Evolutionary conservation across 2,113 vertebrate species (phyloP).

Genomic region (Mesocricetus auratus): DNA sequence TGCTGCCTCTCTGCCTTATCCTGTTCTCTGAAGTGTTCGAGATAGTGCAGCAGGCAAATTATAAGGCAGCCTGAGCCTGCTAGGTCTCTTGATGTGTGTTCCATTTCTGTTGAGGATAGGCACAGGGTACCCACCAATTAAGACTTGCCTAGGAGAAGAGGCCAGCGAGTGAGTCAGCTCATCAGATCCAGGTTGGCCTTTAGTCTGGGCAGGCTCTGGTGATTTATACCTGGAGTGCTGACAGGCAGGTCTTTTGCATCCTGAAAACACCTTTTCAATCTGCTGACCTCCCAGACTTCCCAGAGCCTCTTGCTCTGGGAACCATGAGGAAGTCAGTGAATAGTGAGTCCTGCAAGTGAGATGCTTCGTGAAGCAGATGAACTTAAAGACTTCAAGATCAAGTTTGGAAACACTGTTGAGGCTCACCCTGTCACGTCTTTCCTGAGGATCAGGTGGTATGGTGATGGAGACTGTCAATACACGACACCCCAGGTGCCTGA

Average conservation of each 20-base stretch:
- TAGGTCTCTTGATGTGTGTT: slow-evolving; percentile 61
- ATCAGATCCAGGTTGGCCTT: background rate
- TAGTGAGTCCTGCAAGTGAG: background rate
- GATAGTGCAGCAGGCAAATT: slow-evolving; percentile 62
- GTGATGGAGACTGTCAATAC: background rate
- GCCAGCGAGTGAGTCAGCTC: slow-evolving; percentile 12
- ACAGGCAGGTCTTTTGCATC: slow-evolving; percentile 48
- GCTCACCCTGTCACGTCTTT: background rate
- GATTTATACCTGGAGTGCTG: slow-evolving; percentile 60
- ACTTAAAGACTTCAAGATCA: background rate
- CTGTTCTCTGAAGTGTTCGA: slow-evolving; percentile 37
- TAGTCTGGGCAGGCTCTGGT: slow-evolving; percentile 62
- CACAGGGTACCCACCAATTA: slow-evolving; percentile 71
- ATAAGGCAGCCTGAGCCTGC: slow-evolving; percentile 61
- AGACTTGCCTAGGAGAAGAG: slow-evolving; percentile 44
- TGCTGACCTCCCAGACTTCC: slow-evolving; percentile 42
- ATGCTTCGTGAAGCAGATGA: slow-evolving; percentile 3
- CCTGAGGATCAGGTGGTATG: background rate
- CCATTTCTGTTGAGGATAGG: slow-evolving; percentile 73
- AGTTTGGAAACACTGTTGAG: slow-evolving; percentile 25
- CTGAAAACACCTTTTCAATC: slow-evolving; percentile 69
- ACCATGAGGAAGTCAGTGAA: background rate
- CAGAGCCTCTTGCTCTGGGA: background rate
- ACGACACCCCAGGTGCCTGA: background rate
- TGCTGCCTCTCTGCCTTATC: background rate